These are phyloP conservation scores for Pinna nobilis DNA, from an alignment of 1,140 invertebrate species.

Conservation along the genomic window DNA sequence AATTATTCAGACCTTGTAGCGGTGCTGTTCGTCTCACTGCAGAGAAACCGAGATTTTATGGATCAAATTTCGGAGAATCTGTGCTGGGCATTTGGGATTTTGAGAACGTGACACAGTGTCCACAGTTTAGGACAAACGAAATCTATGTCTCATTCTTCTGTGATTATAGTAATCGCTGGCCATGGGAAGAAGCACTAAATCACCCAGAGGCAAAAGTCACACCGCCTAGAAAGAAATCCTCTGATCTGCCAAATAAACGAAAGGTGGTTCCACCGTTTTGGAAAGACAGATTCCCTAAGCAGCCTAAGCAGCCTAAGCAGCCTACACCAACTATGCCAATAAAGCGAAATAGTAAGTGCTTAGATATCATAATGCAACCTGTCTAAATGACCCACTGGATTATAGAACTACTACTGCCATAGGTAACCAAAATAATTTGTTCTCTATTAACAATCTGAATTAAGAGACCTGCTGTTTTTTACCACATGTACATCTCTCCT, in stretches of 20 bases:
- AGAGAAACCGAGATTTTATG: constrained; percentile 47
- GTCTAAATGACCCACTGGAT: too few relatives aligned
- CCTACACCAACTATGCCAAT: background rate
- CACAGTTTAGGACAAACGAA: constrained; percentile 43
- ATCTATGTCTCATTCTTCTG: constrained; percentile 44
- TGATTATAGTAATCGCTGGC: constrained; percentile 40
- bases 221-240: background rate
- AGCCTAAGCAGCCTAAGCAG: too few relatives aligned
- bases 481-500: too few relatives aligned
- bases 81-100: constrained; percentile 62
- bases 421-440: too few relatives aligned
- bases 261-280: background rate
- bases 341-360: constrained; percentile 1
- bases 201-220: constrained; percentile 6
- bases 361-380: too few relatives aligned
- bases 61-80: constrained; percentile 55
- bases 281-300: background rate
- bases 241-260: background rate
- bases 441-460: too few relatives aligned
- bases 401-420: too few relatives aligned
- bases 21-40: constrained; percentile 57
- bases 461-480: too few relatives aligned
- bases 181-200: constrained; percentile 25
- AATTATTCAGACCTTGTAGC: constrained; percentile 51
- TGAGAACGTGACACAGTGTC: constrained; percentile 43